Percentiles rank a stretch among this genome's conserved stretches.
Evolutionary conservation across 2,888 invertebrate genomes (phyloP).

Genomic region (Rhamnusium bicolor): DNA sequence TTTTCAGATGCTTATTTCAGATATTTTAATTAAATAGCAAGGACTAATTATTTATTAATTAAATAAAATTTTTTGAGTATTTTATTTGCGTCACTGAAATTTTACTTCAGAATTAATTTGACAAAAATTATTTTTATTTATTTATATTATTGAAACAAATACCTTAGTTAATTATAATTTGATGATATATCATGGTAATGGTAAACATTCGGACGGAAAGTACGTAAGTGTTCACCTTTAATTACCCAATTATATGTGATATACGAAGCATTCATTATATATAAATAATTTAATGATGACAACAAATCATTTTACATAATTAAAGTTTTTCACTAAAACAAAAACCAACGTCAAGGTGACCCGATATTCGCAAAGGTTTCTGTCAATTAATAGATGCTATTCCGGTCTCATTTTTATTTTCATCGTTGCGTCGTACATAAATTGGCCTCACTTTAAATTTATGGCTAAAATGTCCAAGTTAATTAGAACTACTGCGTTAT

Average conservation of each 20-base stretch:
- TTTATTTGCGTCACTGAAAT: too few species aligned
- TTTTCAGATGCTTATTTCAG: background rate
- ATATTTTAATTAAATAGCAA: background rate
- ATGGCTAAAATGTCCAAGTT: conserved; percentile 65
- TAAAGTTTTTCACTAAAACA: conserved; percentile 34
- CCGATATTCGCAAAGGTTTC: conserved; percentile 41
- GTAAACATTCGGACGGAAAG: background rate
- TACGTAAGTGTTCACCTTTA: background rate
- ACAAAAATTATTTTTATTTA: too few species aligned
- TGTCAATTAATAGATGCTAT: conserved; percentile 65
- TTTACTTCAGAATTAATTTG: too few species aligned
- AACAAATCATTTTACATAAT: conserved; percentile 39
- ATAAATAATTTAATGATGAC: conserved; percentile 31
- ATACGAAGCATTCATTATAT: conserved; percentile 12
- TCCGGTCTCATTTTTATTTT: conserved; percentile 64
- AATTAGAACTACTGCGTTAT: conserved; percentile 65
- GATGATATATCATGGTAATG: background rate
- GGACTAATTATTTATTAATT: too few species aligned
- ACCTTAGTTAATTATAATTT: background rate
- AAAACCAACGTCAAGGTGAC: conserved; percentile 38
- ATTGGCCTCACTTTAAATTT: conserved; percentile 64
- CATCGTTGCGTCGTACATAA: conserved; percentile 62
- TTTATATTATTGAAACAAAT: too few species aligned
- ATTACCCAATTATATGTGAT: conserved; percentile 2
- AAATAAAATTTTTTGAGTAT: too few species aligned